Evolutionary conservation across 2,888 invertebrate genomes (phyloP).

Genomic region (Melanotus villosus): DNA sequence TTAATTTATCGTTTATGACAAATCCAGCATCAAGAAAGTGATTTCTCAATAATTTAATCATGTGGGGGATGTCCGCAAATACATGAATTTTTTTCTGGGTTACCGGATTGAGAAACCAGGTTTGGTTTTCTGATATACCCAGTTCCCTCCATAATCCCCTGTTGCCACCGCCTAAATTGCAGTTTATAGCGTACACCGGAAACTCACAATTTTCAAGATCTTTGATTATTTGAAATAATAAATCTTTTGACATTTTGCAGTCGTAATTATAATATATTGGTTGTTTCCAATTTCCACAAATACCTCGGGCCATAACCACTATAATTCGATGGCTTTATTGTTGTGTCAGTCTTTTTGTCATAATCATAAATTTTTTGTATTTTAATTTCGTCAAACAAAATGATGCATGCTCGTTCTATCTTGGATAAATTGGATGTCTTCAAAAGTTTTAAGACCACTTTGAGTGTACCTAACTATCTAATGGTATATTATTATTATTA

Average conservation of each 20-base stretch:
- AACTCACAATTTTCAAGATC: too few species aligned
- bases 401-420: slow-evolving; percentile 38
- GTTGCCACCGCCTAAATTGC: slow-evolving; percentile 31
- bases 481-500: neutral
- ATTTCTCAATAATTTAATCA: too few species aligned
- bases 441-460: slow-evolving; percentile 7
- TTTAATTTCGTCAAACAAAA: slow-evolving; percentile 51
- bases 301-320: slow-evolving; percentile 47
- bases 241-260: neutral
- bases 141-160: slow-evolving; percentile 13
- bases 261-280: slow-evolving; percentile 48
- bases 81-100: slow-evolving; percentile 15
- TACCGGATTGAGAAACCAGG: slow-evolving; percentile 21
- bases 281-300: slow-evolving; percentile 49
- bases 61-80: slow-evolving; percentile 26
- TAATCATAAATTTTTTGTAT: slow-evolving; percentile 34
- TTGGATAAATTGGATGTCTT: neutral
- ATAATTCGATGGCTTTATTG: too few species aligned
- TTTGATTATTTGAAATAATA: slow-evolving; percentile 17
- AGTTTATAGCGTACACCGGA: too few species aligned
- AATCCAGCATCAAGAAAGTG: too few species aligned
- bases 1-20: slow-evolving; percentile 6
- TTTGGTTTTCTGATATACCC: neutral
- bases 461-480: slow-evolving; percentile 3
- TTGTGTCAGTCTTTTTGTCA: too few species aligned